These are phyloP conservation scores for Amiota minor DNA, from an alignment of 2,888 invertebrate genomes.

Conservation along the genomic window DNA sequence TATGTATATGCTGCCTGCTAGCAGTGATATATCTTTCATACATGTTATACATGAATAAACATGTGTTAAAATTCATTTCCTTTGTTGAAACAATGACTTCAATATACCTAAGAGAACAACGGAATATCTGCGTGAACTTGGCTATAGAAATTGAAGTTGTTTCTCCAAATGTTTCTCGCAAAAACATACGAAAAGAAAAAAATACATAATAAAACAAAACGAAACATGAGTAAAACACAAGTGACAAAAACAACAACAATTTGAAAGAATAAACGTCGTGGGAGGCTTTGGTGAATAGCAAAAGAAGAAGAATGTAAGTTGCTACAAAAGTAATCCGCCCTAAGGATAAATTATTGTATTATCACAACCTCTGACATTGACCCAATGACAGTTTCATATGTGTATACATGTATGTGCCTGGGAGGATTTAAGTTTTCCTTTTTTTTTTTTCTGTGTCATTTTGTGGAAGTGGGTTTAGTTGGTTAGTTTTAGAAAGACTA, in stretches of 20 bases:
- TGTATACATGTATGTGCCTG: not conserved
- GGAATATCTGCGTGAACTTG: too few relatives aligned
- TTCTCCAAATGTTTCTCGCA: too few relatives aligned
- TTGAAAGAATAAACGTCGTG: not conserved
- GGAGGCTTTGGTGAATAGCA: not conserved
- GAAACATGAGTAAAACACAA: constrained; percentile 4
- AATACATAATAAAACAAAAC: constrained; percentile 3
- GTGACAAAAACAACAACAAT: not conserved
- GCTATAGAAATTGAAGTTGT: too few relatives aligned
- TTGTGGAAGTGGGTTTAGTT: not conserved
- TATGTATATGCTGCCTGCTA: not conserved
- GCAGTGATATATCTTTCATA: constrained; percentile 13
- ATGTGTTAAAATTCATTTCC: constrained; percentile 27
- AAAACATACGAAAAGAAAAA: not conserved
- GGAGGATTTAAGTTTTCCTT: constrained; percentile 7
- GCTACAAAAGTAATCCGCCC: constrained; percentile 25
- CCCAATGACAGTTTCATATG: constrained; percentile 29
- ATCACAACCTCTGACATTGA: constrained; percentile 31
- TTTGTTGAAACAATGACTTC: constrained; percentile 2
- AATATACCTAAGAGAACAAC: not conserved
- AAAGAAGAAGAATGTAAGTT: not conserved
- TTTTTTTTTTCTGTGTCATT: constrained; percentile 6
- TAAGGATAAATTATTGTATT: constrained; percentile 33
- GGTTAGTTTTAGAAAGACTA: constrained; percentile 1
- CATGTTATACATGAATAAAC: constrained; percentile 17